A percentile compares a stretch with the other conserved stretches of the same genome.
Conservation (phyloP, 1,140 invertebrate species). For the Aphaenogaster rudis region DNA sequence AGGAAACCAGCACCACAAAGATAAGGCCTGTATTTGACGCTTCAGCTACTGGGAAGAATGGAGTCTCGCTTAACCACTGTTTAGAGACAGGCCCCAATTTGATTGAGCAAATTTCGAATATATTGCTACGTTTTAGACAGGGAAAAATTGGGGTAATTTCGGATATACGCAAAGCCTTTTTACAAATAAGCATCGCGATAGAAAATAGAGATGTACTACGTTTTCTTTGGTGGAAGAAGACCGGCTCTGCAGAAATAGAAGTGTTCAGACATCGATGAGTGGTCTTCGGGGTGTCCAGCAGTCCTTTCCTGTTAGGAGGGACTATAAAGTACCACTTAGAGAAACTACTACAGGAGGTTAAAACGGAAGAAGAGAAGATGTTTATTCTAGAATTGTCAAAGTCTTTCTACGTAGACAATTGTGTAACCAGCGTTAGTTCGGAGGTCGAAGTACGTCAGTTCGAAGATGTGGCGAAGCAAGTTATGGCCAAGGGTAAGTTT, state of each 20-base stretch:
- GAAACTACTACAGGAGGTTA: neutral
- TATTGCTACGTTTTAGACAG: no score
- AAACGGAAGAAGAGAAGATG: neutral
- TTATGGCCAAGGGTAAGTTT: constrained; percentile 73
- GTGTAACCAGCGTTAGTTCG: constrained; percentile 56
- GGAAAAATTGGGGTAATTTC: no score
- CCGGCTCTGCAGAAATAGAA: no score
- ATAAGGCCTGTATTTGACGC: neutral
- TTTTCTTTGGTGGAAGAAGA: no score
- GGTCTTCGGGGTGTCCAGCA: neutral
- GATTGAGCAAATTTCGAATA: no score
- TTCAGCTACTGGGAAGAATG: neutral
- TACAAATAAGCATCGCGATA: no score
- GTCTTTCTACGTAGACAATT: constrained; percentile 1
- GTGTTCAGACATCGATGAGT: neutral
- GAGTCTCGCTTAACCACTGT: no score
- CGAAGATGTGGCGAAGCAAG: neutral
- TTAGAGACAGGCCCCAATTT: no score
- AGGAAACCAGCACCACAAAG: neutral
- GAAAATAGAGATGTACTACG: no score
- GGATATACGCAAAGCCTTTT: no score
- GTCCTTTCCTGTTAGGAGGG: neutral
- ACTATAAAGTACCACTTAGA: neutral
- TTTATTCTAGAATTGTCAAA: neutral
- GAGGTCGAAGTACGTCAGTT: neutral